These are phyloP conservation scores for Pangasius krempfi DNA, from an alignment of 2,797 vertebrate species.

Conservation along the genomic window DNA sequence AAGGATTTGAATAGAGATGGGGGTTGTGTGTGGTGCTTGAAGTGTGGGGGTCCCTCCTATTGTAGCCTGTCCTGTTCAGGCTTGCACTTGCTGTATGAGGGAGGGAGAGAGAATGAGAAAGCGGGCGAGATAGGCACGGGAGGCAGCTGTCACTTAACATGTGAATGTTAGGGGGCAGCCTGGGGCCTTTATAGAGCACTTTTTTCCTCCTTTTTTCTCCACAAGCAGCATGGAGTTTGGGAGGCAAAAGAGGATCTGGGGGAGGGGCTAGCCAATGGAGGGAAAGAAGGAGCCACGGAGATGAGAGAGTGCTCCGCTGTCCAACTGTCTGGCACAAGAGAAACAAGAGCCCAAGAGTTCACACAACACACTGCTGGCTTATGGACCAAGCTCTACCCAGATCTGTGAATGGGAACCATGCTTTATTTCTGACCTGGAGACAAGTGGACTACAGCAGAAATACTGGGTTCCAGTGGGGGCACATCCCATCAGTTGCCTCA, in stretches of 20 bases:
- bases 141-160: slow-evolving; percentile 88
- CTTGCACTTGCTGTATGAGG: slow-evolving; percentile 61
- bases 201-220: slow-evolving; percentile 62
- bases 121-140: slow-evolving; percentile 66
- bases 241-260: slow-evolving; percentile 70
- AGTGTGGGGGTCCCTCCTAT: slow-evolving; percentile 76
- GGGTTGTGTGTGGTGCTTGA: slow-evolving; percentile 65
- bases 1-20: slow-evolving; percentile 71
- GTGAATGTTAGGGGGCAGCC: slow-evolving; percentile 79
- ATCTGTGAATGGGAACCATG: slow-evolving; percentile 21
- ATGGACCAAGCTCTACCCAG: slow-evolving; percentile 29
- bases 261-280: slow-evolving; percentile 55
- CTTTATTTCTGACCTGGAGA: slow-evolving; percentile 62
- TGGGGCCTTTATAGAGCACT: slow-evolving; percentile 76
- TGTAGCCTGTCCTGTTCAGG: slow-evolving; percentile 67
- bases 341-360: slow-evolving; percentile 58
- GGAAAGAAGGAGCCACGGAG: slow-evolving; percentile 61
- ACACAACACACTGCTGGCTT: slow-evolving; percentile 43
- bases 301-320: slow-evolving; percentile 73
- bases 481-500: slow-evolving; percentile 70
- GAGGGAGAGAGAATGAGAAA: slow-evolving; percentile 43
- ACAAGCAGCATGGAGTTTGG: slow-evolving; percentile 76
- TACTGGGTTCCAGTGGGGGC: slow-evolving; percentile 72
- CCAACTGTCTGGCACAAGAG: slow-evolving; percentile 68
- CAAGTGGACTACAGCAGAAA: slow-evolving; percentile 68